phyloP scores from a whole-genome alignment of 2,797 vertebrate genomes.

The Enteromius unitaeniatus region DNA sequence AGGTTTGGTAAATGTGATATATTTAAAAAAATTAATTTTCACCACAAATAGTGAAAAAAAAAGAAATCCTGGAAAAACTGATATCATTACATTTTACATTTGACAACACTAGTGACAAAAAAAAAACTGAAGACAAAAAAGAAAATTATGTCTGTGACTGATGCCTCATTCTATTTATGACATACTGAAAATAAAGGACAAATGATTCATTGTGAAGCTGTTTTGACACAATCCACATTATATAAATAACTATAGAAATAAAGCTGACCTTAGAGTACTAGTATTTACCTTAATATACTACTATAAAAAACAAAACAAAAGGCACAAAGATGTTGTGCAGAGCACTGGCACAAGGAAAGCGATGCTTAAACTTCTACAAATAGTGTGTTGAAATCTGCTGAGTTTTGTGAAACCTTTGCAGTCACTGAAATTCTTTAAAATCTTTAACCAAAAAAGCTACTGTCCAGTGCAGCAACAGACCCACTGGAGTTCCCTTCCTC shows the following conservation, averaged over 20 bases:
- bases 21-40: too few species aligned
- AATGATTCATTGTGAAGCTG: not conserved
- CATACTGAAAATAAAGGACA: not conserved
- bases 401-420: not conserved
- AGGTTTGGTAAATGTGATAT: too few species aligned
- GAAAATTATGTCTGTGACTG: not conserved
- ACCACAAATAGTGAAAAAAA: too few species aligned
- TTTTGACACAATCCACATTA: not conserved
- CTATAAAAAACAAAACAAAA: too few species aligned
- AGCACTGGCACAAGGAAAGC: not conserved
- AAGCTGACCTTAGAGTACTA: not conserved
- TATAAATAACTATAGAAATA: not conserved
- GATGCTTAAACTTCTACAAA: not conserved
- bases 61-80: too few species aligned
- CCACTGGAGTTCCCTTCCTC: constrained; percentile 11
- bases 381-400: not conserved
- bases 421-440: not conserved
- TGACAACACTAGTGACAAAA: too few species aligned
- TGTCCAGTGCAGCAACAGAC: constrained; percentile 3
- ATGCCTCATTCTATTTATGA: not conserved
- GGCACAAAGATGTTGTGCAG: not conserved
- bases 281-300: not conserved
- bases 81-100: too few species aligned
- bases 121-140: too few species aligned
- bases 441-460: not conserved